These are phyloP conservation scores for Ernsta delagoae DNA, from an alignment of 2,888 invertebrate genomes.

Conservation along the genomic window DNA sequence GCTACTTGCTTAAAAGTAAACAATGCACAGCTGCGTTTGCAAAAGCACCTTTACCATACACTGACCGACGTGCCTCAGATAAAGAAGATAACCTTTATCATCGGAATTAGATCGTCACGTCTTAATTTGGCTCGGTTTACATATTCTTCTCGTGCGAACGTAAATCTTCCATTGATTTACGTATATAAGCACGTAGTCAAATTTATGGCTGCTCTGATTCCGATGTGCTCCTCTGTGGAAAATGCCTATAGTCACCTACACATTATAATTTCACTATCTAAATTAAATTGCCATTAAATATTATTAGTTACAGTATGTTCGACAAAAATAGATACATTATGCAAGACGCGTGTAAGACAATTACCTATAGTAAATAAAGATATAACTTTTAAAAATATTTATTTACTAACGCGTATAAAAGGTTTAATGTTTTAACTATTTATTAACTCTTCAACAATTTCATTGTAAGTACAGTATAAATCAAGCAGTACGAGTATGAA, in stretches of 20 bases:
- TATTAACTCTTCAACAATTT: no score
- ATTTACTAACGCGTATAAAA: no score
- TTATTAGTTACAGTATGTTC: no score
- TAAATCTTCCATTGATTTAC: constrained; percentile 75
- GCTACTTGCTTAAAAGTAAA: not conserved
- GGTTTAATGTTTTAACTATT: no score
- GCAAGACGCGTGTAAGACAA: no score
- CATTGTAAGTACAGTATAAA: no score
- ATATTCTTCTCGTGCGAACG: constrained; percentile 51
- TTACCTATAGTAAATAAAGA: no score
- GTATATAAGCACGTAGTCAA: constrained; percentile 58
- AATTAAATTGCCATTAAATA: no score
- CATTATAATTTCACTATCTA: no score
- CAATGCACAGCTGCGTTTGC: not conserved
- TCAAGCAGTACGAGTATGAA: no score
- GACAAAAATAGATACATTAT: no score
- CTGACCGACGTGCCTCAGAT: constrained; percentile 38
- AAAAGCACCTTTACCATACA: not conserved
- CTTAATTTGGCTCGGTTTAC: constrained; percentile 51
- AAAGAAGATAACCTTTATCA: constrained; percentile 42
- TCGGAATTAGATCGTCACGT: constrained; percentile 54
- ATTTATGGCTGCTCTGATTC: constrained; percentile 64
- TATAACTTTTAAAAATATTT: no score
- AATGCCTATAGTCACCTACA: not conserved
- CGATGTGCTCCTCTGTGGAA: constrained; percentile 33